Evolutionary conservation across 2,888 invertebrate species (phyloP).

Genomic region (Patella caerulea): DNA sequence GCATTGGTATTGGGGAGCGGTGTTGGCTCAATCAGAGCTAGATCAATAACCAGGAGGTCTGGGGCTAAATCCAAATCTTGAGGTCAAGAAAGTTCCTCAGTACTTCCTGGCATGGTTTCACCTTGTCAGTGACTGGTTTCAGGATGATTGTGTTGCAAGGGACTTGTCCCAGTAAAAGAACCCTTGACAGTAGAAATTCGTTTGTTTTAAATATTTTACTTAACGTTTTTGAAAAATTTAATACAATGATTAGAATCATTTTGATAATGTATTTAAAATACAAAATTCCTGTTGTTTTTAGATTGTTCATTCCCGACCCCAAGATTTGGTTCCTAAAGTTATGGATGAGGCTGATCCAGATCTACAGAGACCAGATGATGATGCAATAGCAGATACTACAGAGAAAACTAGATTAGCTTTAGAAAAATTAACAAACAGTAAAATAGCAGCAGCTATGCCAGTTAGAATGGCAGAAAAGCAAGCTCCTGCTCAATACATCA

Average conservation of each 20-base stretch:
- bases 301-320: conserved; percentile 92
- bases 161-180: too few relatives aligned
- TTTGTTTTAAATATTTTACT: too few relatives aligned
- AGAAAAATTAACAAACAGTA: conserved; percentile 82
- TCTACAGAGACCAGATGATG: conserved; percentile 89
- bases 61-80: background rate
- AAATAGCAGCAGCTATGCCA: conserved; percentile 97
- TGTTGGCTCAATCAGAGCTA: too few relatives aligned
- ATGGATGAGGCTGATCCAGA: conserved; percentile 92
- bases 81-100: too few relatives aligned
- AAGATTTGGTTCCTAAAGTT: conserved; percentile 91
- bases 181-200: too few relatives aligned
- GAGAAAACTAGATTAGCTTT: conserved; percentile 90
- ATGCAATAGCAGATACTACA: conserved; percentile 86
- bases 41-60: too few relatives aligned
- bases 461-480: conserved; percentile 94
- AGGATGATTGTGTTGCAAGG: too few relatives aligned
- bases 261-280: conserved; percentile 3
- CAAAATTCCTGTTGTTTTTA: conserved; percentile 42
- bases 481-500: conserved; percentile 94
- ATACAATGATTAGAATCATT: too few relatives aligned
- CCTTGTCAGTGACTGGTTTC: too few relatives aligned
- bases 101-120: too few relatives aligned
- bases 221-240: too few relatives aligned
- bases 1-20: background rate